A percentile compares a stretch with the other conserved stretches of the same genome.
These are phyloP conservation scores for Knipowitschia caucasica DNA, from an alignment of 2,797 vertebrate genomes.

Conservation along the genomic window DNA sequence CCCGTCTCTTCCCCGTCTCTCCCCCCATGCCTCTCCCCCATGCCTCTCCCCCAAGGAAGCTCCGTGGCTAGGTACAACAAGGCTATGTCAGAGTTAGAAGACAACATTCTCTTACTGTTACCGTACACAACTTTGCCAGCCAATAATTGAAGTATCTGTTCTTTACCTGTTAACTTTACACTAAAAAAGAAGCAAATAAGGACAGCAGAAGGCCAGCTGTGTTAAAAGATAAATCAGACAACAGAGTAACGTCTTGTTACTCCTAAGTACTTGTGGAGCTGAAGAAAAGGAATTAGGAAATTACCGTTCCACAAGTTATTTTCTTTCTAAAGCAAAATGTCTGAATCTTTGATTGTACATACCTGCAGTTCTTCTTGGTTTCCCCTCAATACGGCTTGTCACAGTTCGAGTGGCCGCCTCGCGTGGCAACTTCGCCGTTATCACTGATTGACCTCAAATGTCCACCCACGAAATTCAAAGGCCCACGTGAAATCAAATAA, in stretches of 20 bases:
- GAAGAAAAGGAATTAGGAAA: conserved; percentile 87
- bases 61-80: conserved; percentile 99
- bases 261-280: conserved; percentile 97
- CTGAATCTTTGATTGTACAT: conserved; percentile 63
- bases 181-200: conserved; percentile 90
- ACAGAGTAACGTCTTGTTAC: conserved; percentile 86
- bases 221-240: conserved; percentile 87
- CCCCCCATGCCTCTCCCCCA: too few relatives aligned
- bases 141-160: conserved; percentile 90
- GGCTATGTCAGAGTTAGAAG: conserved; percentile 99
- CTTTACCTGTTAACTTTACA: conserved; percentile 99
- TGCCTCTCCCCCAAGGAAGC: too few relatives aligned
- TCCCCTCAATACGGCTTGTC: conserved; percentile 98
- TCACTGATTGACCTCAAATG: conserved; percentile 88
- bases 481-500: too few relatives aligned
- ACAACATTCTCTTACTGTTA: conserved; percentile 90
- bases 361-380: conserved; percentile 85
- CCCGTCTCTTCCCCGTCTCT: too few relatives aligned
- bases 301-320: conserved; percentile 79
- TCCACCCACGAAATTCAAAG: not conserved
- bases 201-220: conserved; percentile 91
- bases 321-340: conserved; percentile 52
- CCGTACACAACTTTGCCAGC: conserved; percentile 95
- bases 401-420: conserved; percentile 97
- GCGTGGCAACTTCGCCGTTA: conserved; percentile 96